These are phyloP conservation scores for Oscheius sp. DNA, from an alignment of 2,888 invertebrate species.

Conservation along the genomic window DNA sequence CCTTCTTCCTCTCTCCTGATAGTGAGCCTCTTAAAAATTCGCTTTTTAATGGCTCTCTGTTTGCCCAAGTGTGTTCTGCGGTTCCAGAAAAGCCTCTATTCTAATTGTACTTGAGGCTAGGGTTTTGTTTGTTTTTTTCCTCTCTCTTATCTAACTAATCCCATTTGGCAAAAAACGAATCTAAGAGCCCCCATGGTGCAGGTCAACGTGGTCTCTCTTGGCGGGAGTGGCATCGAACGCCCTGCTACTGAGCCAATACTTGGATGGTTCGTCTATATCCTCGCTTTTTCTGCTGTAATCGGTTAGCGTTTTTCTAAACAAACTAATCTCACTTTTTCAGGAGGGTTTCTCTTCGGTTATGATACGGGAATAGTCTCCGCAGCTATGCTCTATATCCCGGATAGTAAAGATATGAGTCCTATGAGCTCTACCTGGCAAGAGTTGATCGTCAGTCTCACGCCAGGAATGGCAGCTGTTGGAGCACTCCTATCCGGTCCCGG, in stretches of 20 bases:
- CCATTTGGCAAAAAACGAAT: too few relatives aligned
- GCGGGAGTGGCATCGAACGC: constrained; percentile 35
- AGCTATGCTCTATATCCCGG: constrained; percentile 59
- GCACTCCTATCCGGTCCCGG: constrained; percentile 70
- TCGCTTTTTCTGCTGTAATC: constrained; percentile 56
- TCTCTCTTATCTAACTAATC: too few relatives aligned
- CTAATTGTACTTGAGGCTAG: too few relatives aligned
- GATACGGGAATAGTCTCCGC: constrained; percentile 76
- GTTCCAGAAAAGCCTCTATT: too few relatives aligned
- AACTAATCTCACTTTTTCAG: constrained; percentile 32
- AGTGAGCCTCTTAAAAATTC: too few relatives aligned
- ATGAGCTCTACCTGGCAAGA: constrained; percentile 62
- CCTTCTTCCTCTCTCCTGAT: too few relatives aligned
- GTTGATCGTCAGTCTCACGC: constrained; percentile 60
- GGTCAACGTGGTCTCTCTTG: constrained; percentile 19
- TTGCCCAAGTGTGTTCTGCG: too few relatives aligned
- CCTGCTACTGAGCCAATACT: constrained; percentile 39
- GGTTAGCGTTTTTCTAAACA: too few relatives aligned
- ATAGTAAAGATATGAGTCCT: constrained; percentile 49
- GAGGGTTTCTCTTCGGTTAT: constrained; percentile 72
- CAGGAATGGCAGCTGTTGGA: constrained; percentile 58
- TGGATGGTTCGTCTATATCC: constrained; percentile 53
- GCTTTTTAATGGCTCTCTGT: too few relatives aligned
- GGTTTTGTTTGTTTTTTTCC: too few relatives aligned
- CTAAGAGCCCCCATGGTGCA: constrained; percentile 27